Evolutionary conservation across 2,113 vertebrate species (phyloP).

Genomic region (Struthio camelus): DNA sequence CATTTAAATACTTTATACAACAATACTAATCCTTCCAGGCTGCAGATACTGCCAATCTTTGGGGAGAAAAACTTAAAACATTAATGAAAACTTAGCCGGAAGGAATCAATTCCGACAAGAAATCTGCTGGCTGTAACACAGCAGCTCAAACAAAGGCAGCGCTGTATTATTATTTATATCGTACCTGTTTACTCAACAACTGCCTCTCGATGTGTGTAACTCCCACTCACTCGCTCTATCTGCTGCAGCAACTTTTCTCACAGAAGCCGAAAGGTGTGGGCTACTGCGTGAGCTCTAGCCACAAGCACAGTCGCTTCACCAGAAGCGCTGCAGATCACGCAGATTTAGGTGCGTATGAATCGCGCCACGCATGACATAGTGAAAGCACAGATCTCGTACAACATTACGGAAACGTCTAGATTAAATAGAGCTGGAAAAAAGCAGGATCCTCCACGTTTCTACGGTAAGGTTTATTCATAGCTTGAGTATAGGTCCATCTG

Average conservation of each 20-base stretch:
- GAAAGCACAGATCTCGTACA: background rate
- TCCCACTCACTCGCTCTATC: background rate
- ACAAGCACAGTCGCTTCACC: background rate
- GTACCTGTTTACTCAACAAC: background rate
- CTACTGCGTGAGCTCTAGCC: background rate
- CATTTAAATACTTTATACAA: conserved; percentile 7
- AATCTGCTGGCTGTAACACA: background rate
- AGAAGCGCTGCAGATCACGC: rapidly evolving
- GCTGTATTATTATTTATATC: background rate
- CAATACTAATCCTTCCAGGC: background rate
- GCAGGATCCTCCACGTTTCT: background rate
- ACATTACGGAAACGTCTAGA: background rate
- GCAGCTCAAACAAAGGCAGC: background rate
- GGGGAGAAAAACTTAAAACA: background rate
- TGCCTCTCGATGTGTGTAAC: background rate
- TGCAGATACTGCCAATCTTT: background rate
- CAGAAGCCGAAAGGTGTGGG: background rate
- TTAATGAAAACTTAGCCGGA: background rate
- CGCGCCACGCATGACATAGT: background rate
- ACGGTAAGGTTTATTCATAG: background rate
- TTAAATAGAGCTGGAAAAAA: background rate
- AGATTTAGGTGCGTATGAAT: background rate
- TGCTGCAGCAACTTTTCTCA: background rate
- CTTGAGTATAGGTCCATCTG: background rate
- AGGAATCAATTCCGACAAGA: background rate